Percentiles rank a stretch among this genome's conserved stretches.
These are phyloP conservation scores for Polyergus mexicanus DNA, from an alignment of 1,140 invertebrate genomes.

Conservation along the genomic window DNA sequence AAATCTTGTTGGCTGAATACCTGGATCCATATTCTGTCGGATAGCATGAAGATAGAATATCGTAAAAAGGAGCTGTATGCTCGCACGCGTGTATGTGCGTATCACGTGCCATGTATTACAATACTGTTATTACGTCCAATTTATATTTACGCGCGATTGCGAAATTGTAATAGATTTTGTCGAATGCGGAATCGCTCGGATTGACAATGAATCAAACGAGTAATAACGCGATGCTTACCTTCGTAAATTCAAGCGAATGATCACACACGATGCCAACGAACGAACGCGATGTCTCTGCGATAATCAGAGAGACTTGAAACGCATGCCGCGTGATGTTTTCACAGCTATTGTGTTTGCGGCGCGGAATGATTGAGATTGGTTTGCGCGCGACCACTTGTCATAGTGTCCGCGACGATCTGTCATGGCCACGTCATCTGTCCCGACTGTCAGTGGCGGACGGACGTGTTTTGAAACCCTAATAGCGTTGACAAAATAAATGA, in stretches of 20 bases:
- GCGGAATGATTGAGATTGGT: constrained; percentile 75
- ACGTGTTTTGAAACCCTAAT: background rate
- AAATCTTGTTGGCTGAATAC: constrained; percentile 67
- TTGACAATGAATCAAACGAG: too few relatives aligned
- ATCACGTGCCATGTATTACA: background rate
- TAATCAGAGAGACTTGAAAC: constrained; percentile 52
- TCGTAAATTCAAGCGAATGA: constrained; percentile 45
- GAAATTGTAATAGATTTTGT: constrained; percentile 51
- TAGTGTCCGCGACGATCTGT: constrained; percentile 17
- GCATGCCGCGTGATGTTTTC: constrained; percentile 55
- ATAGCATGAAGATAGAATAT: constrained; percentile 66
- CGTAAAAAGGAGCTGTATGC: background rate
- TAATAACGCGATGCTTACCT: background rate
- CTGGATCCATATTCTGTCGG: constrained; percentile 80
- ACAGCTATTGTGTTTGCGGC: constrained; percentile 75
- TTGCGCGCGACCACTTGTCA: constrained; percentile 29
- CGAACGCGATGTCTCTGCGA: background rate
- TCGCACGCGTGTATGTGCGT: background rate
- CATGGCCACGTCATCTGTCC: constrained; percentile 43
- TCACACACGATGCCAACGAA: background rate
- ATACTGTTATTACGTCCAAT: background rate
- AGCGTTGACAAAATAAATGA: too few relatives aligned
- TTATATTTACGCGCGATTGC: constrained; percentile 51
- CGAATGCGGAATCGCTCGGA: background rate
- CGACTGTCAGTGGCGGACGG: constrained; percentile 10